A percentile compares a stretch with the other conserved stretches of the same genome.
Evolutionary conservation across 2,113 vertebrate species (phyloP).

Genomic region (Sinocyclocheilus rhinocerous): DNA sequence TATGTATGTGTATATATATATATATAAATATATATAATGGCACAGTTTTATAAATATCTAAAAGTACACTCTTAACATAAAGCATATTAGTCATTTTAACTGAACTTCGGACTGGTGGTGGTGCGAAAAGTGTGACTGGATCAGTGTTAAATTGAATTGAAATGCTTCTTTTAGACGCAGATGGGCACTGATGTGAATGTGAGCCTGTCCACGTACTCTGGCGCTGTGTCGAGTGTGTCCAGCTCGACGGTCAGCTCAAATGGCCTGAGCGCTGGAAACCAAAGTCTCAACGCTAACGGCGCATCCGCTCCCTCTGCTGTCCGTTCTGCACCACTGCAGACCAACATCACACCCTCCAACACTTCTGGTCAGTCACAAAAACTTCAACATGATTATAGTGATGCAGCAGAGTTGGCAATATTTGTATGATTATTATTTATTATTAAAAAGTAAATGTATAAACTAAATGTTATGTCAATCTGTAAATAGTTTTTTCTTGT

Average conservation of each 20-base stretch:
- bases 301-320: constrained; percentile 76
- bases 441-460: too few species aligned
- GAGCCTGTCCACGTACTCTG: constrained; percentile 75
- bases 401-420: neutral
- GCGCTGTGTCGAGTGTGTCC: constrained; percentile 71
- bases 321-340: constrained; percentile 76
- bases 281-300: constrained; percentile 81
- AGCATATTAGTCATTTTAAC: too few species aligned
- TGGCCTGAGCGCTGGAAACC: constrained; percentile 77
- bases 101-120: too few species aligned
- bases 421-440: neutral
- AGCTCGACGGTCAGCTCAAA: constrained; percentile 69
- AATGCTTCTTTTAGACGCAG: constrained; percentile 58
- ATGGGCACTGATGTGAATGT: constrained; percentile 70
- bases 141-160: neutral
- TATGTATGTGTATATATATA: too few species aligned
- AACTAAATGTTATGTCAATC: too few species aligned
- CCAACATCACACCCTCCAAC: constrained; percentile 79
- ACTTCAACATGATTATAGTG: neutral
- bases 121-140: neutral
- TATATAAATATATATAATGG: too few species aligned
- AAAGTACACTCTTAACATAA: too few species aligned
- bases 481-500: neutral
- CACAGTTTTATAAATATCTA: too few species aligned
- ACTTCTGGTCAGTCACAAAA: constrained; percentile 76